Evolutionary conservation across 2,113 vertebrate species (phyloP), one percentile per base, ranked within the genome.

Genomic region (Phaethornis superciliosus): DNA sequence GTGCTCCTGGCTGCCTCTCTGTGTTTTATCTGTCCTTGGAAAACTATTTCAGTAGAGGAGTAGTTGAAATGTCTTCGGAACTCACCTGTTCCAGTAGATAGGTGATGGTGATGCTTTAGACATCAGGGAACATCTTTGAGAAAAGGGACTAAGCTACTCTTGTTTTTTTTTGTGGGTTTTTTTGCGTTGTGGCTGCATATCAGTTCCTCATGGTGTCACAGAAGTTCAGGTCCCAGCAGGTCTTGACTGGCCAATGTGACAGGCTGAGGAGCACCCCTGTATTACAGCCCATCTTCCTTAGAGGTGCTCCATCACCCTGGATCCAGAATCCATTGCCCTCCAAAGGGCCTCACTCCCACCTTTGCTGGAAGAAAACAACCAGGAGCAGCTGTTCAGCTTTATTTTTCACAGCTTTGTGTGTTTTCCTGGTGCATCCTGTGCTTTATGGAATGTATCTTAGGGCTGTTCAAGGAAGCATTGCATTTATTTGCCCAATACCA

Each of bases 241-340:
- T 47, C 44, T 46, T 24, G 37, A 35, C 19, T 26, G 42, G 22
- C 23, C 54, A 71, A 16, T 1, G 1, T 3, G 35, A 23, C 23
- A 71, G 65, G 15, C 37, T 56, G 65, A 76, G 32, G 35, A 72
- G 26, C 35, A 52, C 6, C 33, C 4, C 26, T 47, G 18, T 2
- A 1, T 37, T 28, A 70, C 32, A 46, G 12, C 12, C 5, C 2
- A 0, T 42, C 7, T 44, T 13, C 32, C 21, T 13, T 8, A 9
- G 23, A 58, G 24, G 11, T 37, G 28, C 52, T 70, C 44, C 27
- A 55, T 46, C 2, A 0, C 28, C 65, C 33, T 44, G 60, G 47
- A 84, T 69, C 12, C 78, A 63, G 47, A 16, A n/a, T 14, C 77
- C 33, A 4, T 1, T 9, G 28, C 51, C 16, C 60, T 84, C 55